phyloP scores from a whole-genome alignment of 2,113 vertebrate genomes.

The Upupa epops region DNA sequence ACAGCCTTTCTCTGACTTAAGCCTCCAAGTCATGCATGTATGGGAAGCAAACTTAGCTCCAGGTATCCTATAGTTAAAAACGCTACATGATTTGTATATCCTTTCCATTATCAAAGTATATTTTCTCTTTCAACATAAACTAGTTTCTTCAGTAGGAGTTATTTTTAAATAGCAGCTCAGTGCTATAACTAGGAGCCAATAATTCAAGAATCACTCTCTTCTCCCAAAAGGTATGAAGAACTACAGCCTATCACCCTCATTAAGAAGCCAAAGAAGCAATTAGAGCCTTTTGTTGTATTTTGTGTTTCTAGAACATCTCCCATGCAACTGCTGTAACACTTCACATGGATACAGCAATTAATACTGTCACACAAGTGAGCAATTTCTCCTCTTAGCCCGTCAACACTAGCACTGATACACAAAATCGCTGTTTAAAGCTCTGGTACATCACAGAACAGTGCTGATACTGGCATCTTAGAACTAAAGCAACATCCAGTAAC shows the following conservation, averaged over 20 bases:
- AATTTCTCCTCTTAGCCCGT: neutral
- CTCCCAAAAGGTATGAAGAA: neutral
- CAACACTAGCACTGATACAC: constrained; percentile 11
- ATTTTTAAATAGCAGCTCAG: constrained; percentile 9
- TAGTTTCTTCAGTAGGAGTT: neutral
- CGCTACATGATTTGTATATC: constrained; percentile 16
- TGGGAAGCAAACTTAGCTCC: neutral
- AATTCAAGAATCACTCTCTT: constrained; percentile 3
- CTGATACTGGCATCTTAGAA: constrained; percentile 37
- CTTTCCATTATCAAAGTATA: constrained; percentile 48
- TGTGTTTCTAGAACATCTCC: neutral
- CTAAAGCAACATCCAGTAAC: constrained; percentile 50
- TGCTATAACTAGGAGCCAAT: neutral
- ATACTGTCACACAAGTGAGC: neutral
- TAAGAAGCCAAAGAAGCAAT: constrained; percentile 2
- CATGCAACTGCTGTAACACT: neutral
- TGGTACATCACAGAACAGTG: constrained; percentile 40
- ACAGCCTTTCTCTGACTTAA: neutral
- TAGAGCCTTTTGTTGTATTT: neutral
- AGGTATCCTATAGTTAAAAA: constrained; percentile 1
- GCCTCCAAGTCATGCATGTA: neutral
- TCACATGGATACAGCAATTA: neutral
- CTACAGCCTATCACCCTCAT: neutral
- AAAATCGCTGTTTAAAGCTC: constrained; percentile 43
- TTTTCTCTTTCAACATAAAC: constrained; percentile 33